Conservation (phyloP, 2,113 vertebrate species). For the Silurus asotus region DNA sequence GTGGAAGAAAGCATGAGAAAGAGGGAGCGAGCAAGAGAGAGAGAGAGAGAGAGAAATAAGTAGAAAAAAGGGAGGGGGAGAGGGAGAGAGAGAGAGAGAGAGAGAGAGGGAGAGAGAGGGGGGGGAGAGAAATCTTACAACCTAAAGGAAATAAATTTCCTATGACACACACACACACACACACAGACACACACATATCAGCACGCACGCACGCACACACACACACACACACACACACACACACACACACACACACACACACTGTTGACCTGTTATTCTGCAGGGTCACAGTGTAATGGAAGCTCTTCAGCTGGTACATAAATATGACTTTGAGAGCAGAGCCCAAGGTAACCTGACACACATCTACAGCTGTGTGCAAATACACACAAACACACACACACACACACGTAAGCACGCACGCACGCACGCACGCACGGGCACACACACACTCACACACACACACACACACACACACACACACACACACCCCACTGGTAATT, state of each 20-base stretch:
- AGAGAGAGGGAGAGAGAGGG: conserved; percentile 14
- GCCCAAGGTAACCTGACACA: conserved; percentile 53
- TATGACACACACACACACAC: conserved; percentile 24
- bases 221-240: conserved; percentile 33
- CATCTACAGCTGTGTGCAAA: conserved; percentile 38
- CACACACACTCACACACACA: conserved; percentile 38
- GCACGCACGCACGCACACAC: conserved; percentile 24
- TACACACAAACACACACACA: conserved; percentile 37
- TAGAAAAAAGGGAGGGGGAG: too few relatives aligned
- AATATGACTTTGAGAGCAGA: conserved; percentile 54
- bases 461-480: conserved; percentile 41
- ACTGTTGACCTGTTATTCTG: conserved; percentile 51
- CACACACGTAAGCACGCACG: background rate
- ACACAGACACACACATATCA: conserved; percentile 25
- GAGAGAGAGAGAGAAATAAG: too few relatives aligned
- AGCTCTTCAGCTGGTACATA: conserved; percentile 55
- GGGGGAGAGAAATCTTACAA: conserved; percentile 18
- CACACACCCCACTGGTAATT: conserved; percentile 24
- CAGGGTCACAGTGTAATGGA: conserved; percentile 49
- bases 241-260: conserved; percentile 37
- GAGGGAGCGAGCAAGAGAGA: background rate
- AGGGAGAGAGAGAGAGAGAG: background rate
- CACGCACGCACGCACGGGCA: conserved; percentile 4
- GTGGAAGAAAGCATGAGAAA: background rate
- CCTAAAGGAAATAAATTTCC: conserved; percentile 43